These are phyloP conservation scores for Erebia ligea DNA, from an alignment of 2,888 invertebrate species.

Conservation along the genomic window DNA sequence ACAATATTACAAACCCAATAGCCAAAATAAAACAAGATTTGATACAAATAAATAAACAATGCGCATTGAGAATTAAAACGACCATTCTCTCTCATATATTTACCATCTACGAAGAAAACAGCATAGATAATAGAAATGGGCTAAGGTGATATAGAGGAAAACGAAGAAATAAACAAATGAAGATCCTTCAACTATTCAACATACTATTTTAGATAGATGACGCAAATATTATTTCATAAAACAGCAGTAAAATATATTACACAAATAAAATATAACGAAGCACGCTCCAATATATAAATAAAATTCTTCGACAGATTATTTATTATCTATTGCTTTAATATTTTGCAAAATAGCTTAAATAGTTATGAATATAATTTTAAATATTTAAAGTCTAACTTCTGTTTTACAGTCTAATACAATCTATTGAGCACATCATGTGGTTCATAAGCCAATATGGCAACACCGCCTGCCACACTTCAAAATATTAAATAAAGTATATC, in stretches of 20 bases:
- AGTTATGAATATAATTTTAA: constrained; percentile 6
- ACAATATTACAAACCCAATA: too few species aligned
- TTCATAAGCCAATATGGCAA: constrained; percentile 43
- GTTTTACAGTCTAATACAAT: constrained; percentile 41
- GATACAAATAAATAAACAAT: background rate
- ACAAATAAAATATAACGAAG: background rate
- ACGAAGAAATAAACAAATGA: too few species aligned
- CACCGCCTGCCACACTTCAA: constrained; percentile 30
- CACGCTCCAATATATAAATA: background rate
- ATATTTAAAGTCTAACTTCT: constrained; percentile 29
- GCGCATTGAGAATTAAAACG: background rate
- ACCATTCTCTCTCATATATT: background rate
- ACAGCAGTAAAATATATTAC: background rate
- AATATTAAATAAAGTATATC: background rate
- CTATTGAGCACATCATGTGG: constrained; percentile 47
- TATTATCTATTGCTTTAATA: background rate
- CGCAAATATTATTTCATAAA: background rate
- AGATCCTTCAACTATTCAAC: too few species aligned
- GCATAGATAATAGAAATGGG: too few species aligned
- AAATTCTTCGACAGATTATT: background rate
- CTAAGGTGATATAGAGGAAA: too few species aligned
- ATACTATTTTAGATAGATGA: background rate
- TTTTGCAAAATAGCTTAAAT: constrained; percentile 1
- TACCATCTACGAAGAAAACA: too few species aligned
- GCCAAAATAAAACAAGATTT: background rate